These are phyloP conservation scores for Maconellicoccus hirsutus DNA, from an alignment of 1,140 invertebrate genomes.

Conservation along the genomic window DNA sequence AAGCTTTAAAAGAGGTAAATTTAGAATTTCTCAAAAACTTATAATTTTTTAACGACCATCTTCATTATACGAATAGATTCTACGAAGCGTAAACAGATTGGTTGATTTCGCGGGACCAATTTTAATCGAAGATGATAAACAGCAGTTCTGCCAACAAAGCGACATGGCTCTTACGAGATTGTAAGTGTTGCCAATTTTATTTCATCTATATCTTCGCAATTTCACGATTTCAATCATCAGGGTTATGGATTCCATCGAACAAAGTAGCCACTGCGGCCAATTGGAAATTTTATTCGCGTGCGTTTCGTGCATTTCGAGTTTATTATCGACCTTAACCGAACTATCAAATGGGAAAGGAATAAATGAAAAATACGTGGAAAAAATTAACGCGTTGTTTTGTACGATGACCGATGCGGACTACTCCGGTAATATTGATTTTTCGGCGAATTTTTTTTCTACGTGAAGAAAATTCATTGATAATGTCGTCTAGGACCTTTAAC, in stretches of 20 bases:
- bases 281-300: constrained; percentile 62
- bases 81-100: constrained; percentile 55
- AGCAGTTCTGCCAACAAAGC: constrained; percentile 52
- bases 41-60: not conserved
- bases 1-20: constrained; percentile 57
- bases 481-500: constrained; percentile 52
- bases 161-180: constrained; percentile 81
- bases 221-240: constrained; percentile 40
- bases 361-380: constrained; percentile 40
- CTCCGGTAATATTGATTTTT: constrained; percentile 36
- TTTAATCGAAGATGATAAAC: constrained; percentile 58
- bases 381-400: constrained; percentile 59
- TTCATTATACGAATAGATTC: constrained; percentile 36
- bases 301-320: constrained; percentile 69
- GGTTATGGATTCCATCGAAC: constrained; percentile 82
- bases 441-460: constrained; percentile 5
- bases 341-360: constrained; percentile 58
- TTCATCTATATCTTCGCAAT: too few relatives aligned
- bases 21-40: not conserved
- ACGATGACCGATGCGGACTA: constrained; percentile 69
- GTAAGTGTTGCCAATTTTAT: constrained; percentile 42
- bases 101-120: constrained; percentile 57
- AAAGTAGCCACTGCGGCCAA: constrained; percentile 56
- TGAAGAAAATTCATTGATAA: not conserved
- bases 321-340: constrained; percentile 69